Conservation (phyloP, 2,797 vertebrate species). For the Esox masquinongy region DNA sequence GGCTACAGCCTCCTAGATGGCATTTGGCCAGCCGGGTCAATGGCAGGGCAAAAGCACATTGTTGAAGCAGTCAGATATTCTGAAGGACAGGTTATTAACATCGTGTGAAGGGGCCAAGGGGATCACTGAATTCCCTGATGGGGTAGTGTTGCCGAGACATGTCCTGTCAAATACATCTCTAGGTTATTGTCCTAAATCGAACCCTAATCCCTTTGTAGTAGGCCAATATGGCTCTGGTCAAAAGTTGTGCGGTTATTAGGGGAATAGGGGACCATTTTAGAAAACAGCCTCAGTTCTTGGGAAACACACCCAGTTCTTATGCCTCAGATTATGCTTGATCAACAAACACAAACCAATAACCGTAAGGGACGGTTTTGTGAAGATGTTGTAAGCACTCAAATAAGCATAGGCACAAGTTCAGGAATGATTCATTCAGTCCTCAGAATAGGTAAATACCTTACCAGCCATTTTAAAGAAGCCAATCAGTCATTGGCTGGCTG, state of each 20-base stretch:
- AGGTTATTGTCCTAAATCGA: not conserved
- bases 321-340: not conserved
- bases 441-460: conserved; percentile 10
- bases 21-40: not conserved
- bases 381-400: conserved; percentile 13
- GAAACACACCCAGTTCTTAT: not conserved
- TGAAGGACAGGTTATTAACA: not conserved
- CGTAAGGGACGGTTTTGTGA: conserved; percentile 10
- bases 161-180: not conserved
- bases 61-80: not conserved
- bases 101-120: not conserved
- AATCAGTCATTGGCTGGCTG: conserved; percentile 20
- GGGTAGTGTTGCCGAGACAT: not conserved
- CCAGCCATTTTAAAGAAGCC: conserved; percentile 1
- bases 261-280: not conserved
- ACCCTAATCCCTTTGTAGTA: not conserved
- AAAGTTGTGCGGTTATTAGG: not conserved
- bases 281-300: not conserved
- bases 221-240: not conserved
- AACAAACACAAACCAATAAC: conserved; percentile 10
- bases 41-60: not conserved
- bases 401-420: conserved; percentile 21
- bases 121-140: not conserved
- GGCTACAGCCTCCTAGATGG: not conserved
- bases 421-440: conserved; percentile 16